These are phyloP conservation scores for Dynastes hyllus DNA, from an alignment of 2,888 invertebrate genomes.

Conservation along the genomic window DNA sequence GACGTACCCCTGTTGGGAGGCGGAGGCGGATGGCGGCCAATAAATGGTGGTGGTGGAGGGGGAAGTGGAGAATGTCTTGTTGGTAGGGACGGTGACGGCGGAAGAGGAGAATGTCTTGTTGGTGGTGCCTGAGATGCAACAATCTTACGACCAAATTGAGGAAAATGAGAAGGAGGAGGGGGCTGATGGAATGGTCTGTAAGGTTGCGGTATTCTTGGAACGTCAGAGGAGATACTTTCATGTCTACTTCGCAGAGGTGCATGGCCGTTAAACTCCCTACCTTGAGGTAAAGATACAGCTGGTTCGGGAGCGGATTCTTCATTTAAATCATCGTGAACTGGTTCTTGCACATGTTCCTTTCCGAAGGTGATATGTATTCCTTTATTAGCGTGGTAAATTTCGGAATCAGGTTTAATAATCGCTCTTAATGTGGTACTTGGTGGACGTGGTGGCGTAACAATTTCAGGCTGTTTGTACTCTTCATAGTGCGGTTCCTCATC, in stretches of 20 bases:
- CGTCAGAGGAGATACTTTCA: conserved; percentile 42
- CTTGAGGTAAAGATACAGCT: conserved; percentile 73
- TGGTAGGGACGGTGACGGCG: neutral
- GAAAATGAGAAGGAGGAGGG: conserved; percentile 57
- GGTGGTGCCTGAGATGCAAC: conserved; percentile 45
- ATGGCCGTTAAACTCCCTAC: conserved; percentile 27
- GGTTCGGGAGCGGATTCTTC: conserved; percentile 81
- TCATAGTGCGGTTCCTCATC: conserved; percentile 74
- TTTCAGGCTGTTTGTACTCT: conserved; percentile 58
- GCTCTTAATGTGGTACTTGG: conserved; percentile 87
- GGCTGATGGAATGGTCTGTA: conserved; percentile 74
- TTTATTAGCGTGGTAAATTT: conserved; percentile 86
- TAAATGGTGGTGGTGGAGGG: conserved; percentile 49
- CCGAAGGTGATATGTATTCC: conserved; percentile 90
- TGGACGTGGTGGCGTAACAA: conserved; percentile 71
- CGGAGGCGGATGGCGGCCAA: conserved; percentile 34
- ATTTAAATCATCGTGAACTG: conserved; percentile 71
- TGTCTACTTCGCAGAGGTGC: conserved; percentile 3
- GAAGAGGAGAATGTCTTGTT: conserved; percentile 39
- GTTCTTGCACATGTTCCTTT: conserved; percentile 73
- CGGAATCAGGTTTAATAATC: conserved; percentile 90
- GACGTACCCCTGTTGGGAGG: conserved; percentile 4
- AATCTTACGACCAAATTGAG: conserved; percentile 53
- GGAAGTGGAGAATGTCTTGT: conserved; percentile 36
- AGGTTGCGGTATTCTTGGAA: conserved; percentile 70